A percentile compares a stretch with the other conserved stretches of the same genome.
These are phyloP conservation scores for Cochlearius cochlearius DNA, from an alignment of 2,113 vertebrate genomes.

Conservation along the genomic window DNA sequence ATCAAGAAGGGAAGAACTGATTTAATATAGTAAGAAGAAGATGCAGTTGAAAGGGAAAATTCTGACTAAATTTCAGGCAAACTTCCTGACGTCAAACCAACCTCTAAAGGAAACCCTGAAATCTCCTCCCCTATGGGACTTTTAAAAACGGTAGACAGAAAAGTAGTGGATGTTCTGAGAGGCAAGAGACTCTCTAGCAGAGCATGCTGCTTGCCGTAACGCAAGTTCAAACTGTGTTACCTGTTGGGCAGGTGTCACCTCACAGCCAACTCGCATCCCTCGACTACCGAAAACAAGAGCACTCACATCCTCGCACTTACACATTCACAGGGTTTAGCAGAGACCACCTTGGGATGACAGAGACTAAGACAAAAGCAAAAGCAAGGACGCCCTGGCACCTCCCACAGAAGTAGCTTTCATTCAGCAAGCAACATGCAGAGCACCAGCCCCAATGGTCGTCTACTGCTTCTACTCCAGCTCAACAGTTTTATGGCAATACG, in stretches of 20 bases:
- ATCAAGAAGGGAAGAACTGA: background rate
- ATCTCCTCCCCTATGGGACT: background rate
- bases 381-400: background rate
- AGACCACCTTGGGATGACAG: background rate
- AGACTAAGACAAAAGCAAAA: background rate
- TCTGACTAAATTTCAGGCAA: background rate
- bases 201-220: background rate
- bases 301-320: background rate
- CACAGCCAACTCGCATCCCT: background rate
- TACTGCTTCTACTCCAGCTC: background rate
- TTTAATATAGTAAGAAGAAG: background rate
- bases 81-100: background rate
- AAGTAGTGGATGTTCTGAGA: background rate
- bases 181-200: background rate
- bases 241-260: background rate
- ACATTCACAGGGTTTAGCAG: background rate
- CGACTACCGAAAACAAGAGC: background rate
- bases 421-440: background rate
- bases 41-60: background rate
- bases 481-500: background rate
- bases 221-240: background rate
- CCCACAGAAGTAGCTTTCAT: background rate
- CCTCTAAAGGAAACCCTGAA: background rate
- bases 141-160: background rate
- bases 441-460: background rate